Conservation (phyloP, 1,140 invertebrate genomes). For the Penaeus vannamei region DNA sequence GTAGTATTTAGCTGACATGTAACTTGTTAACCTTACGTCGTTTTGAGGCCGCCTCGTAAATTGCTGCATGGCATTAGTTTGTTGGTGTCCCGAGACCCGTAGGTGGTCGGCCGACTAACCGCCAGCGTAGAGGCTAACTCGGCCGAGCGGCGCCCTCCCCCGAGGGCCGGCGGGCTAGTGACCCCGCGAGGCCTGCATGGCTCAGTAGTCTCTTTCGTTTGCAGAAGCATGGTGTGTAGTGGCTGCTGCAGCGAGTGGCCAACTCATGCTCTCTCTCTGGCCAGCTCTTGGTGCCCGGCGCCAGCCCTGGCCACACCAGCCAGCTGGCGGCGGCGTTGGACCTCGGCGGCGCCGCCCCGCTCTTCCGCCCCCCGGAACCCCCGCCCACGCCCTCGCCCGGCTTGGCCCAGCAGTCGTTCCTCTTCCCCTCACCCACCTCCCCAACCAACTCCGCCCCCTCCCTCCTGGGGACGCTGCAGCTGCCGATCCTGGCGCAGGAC, state of each 20-base stretch:
- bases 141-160: not conserved
- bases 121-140: conserved; percentile 50
- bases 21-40: no score
- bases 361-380: conserved; percentile 45
- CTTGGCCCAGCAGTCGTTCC: conserved; percentile 42
- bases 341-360: conserved; percentile 65
- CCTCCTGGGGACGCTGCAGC: conserved; percentile 69
- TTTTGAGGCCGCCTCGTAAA: no score
- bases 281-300: conserved; percentile 63
- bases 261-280: conserved; percentile 64
- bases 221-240: conserved; percentile 66
- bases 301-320: conserved; percentile 54
- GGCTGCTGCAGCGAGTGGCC: conserved; percentile 53
- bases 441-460: conserved; percentile 71
- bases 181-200: conserved; percentile 51
- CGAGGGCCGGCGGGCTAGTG: no score
- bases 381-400: conserved; percentile 61
- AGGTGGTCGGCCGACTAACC: conserved; percentile 37
- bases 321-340: conserved; percentile 57
- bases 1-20: no score
- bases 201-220: conserved; percentile 65
- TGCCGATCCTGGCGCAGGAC: conserved; percentile 72
- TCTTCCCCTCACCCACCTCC: conserved; percentile 52
- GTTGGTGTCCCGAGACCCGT: no score
- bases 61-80: no score